Conservation (phyloP, 2,888 invertebrate species). For the Caenorhabditis parvicauda region DNA sequence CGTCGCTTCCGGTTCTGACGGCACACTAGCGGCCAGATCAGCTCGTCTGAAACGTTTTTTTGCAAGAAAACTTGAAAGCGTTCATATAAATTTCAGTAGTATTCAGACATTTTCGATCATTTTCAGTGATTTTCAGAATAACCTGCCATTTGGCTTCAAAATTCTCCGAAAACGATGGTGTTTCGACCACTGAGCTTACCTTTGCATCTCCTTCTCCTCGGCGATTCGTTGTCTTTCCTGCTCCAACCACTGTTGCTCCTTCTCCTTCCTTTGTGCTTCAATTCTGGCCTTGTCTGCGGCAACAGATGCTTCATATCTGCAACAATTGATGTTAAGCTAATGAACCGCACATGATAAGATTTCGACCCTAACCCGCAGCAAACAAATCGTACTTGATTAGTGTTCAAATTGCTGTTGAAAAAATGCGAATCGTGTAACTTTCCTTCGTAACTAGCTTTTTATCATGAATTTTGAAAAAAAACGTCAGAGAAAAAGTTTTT, state of each 20-base stretch:
- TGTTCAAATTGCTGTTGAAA: no score
- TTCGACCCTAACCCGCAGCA: no score
- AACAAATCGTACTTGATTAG: no score
- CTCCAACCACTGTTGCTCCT: slow-evolving; percentile 28
- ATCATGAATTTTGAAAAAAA: no score
- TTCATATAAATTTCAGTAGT: background rate
- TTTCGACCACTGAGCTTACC: no score
- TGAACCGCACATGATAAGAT: no score
- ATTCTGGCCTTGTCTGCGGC: slow-evolving; percentile 47
- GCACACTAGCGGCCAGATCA: slow-evolving; percentile 31
- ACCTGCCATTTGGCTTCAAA: background rate
- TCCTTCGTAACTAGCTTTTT: no score
- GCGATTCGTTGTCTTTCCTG: slow-evolving; percentile 19
- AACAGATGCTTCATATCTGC: slow-evolving; percentile 39
- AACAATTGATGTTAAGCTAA: no score
- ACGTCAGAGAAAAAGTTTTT: no score
- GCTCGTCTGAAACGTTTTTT: slow-evolving; percentile 12
- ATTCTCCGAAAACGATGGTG: no score
- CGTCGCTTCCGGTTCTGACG: slow-evolving; percentile 46
- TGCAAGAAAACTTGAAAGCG: background rate
- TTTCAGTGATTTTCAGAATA: background rate
- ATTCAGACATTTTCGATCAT: no score
- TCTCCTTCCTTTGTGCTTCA: slow-evolving; percentile 40
- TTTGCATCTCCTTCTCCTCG: slow-evolving; percentile 24
- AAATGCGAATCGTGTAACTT: no score